These are phyloP conservation scores for Atethmia centrago DNA, from an alignment of 2,888 invertebrate species.

Conservation along the genomic window DNA sequence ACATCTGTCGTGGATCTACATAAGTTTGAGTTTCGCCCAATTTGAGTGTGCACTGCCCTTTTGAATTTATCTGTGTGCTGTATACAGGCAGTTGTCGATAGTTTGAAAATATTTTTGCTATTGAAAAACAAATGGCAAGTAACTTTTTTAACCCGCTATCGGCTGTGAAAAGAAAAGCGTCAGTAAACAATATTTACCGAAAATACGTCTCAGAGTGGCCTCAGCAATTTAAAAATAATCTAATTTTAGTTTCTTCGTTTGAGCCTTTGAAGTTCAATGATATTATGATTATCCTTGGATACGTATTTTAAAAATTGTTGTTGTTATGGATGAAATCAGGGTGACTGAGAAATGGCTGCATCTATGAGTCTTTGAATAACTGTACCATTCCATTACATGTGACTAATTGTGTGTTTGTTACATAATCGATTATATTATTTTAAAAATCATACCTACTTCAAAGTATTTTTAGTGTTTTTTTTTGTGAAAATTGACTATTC, in stretches of 20 bases:
- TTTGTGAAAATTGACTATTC: too few species aligned
- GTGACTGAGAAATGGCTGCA: neutral
- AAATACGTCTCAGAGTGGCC: too few species aligned
- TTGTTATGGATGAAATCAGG: neutral
- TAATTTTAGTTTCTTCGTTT: too few species aligned
- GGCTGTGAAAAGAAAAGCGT: neutral
- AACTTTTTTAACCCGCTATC: neutral
- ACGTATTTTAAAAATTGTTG: neutral
- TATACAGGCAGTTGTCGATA: slow-evolving; percentile 65
- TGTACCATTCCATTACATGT: too few species aligned
- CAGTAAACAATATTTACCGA: too few species aligned
- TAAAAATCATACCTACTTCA: neutral
- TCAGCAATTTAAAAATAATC: too few species aligned
- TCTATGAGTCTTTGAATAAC: neutral
- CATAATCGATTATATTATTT: neutral
- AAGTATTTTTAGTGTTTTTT: too few species aligned
- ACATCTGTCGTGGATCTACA: slow-evolving; percentile 88
- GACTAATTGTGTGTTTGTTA: neutral
- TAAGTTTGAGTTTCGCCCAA: slow-evolving; percentile 87
- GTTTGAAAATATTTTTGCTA: neutral
- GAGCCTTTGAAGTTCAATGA: neutral
- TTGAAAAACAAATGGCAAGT: neutral
- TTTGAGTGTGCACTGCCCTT: slow-evolving; percentile 81
- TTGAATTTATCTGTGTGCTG: slow-evolving; percentile 81
- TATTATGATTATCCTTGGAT: neutral